Base-by-base conservation (phyloP, 1,140 invertebrate species). In the Drosophila insularis region DNA sequence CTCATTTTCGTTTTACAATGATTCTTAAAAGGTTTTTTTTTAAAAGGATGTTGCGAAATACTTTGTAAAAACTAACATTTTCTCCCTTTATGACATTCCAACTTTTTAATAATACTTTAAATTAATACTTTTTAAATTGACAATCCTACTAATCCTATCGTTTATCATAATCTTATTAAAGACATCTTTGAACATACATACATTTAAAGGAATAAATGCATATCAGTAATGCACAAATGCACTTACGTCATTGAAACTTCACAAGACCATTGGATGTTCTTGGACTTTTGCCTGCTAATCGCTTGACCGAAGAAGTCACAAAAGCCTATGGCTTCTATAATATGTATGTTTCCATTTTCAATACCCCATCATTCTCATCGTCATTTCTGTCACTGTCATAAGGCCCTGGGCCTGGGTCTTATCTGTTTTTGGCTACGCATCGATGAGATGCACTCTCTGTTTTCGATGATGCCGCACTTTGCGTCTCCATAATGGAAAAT, bases 401-500 rank as follows among this genome's bases (percentile, higher is more conserved):
- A 23, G 10, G 43, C 58, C 31, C 6, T 43, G 64, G 56, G 19
- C 13, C 14, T 21, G 13, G 14, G 40, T 17, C 19, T 67, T 78
- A 80, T 78, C 75, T 53, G 53, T 32, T 39, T 39, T 61, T 13
- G 39, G 66, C 19, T 37, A 68, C 50, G 65, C 76, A 61, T 54
- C 67, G 43, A 64, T 71, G 60, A 17, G 63, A 17, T 17, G 40
- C 37, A 56, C 40, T 63, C 35, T 61, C 23, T 71, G 50, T 77
- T 59, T 58, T 58, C 27, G 19, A 60, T 40, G 55, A 78, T 72
- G 63, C 63, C 21, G 69, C 39, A 59, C 54, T 79, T 74, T 82
- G 40, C 53, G 14, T 14, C 58, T 40, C 63, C 27, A 58, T 64
- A 82, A 32, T 80, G 80, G 80, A 82, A 82, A 82, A 80, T 67